Percentiles rank a stretch among this genome's conserved stretches.
Conservation (phyloP, 2,797 vertebrate species). For the Meda fulgida region DNA sequence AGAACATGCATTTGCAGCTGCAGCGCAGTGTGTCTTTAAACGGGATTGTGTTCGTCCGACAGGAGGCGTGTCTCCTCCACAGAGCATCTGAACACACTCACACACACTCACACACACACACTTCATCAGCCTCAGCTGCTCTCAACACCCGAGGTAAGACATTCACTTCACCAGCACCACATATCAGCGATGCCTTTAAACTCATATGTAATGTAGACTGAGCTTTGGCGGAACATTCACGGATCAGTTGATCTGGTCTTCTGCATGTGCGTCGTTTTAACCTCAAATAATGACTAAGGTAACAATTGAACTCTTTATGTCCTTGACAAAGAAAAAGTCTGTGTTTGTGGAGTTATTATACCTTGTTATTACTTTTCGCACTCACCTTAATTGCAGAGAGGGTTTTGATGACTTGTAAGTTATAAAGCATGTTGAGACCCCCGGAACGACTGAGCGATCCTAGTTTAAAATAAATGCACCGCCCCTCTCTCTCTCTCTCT, state of each 20-base stretch:
- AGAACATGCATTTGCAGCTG: background rate
- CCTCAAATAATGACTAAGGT: background rate
- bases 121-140: slow-evolving; percentile 61
- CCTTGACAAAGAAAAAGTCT: background rate
- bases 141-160: slow-evolving; percentile 68
- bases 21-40: slow-evolving; percentile 72
- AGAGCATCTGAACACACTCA: slow-evolving; percentile 69
- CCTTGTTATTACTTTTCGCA: background rate
- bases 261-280: background rate
- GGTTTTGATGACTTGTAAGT: slow-evolving; percentile 47
- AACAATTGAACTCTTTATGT: background rate
- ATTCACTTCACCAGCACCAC: slow-evolving; percentile 25
- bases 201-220: background rate
- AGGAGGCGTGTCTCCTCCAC: slow-evolving; percentile 89
- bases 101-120: background rate
- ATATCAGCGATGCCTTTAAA: background rate
- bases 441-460: slow-evolving; percentile 64
- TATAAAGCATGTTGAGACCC: slow-evolving; percentile 67
- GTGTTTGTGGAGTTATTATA: background rate
- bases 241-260: background rate
- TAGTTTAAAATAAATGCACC: slow-evolving; percentile 64
- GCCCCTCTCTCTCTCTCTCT: slow-evolving; percentile 6
- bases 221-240: background rate
- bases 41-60: slow-evolving; percentile 75
- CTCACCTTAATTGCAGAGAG: slow-evolving; percentile 26